Base-by-base conservation (phyloP, 53 echinoderm and acorn worm species). In the Holothuria scabra region DNA sequence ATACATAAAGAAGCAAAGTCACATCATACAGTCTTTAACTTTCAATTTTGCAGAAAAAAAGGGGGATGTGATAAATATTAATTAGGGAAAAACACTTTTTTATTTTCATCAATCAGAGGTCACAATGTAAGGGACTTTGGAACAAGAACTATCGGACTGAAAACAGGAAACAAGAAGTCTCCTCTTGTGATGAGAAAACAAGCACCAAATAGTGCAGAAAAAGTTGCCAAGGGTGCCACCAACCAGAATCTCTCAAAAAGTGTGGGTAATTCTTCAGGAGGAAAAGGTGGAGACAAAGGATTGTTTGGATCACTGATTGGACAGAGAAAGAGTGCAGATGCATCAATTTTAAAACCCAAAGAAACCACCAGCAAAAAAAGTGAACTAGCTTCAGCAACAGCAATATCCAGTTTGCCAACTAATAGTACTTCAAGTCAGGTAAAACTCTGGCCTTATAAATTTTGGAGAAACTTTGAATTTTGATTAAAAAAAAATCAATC, bases 111-210 rank as follows among this genome's bases (percentile, higher is more conserved):
- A 12, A 21, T 28, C 58, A 28, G 44, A 20, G 82, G 89, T 67
- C 31, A 14, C 60, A 46, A 57, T 29, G 84, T 71, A 10, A 58
- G 66, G 46, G 76, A 76, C 46, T 76, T 76, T 70, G 71, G 49
- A 29, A 84, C 69, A 10, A 68, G 56, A 55, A 25, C 71, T 8
- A 24, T 46, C 18, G 41, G 49, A 32, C 30, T 56, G 22, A 84
- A 67, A 56, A 30, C 30, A 9, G 84, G 55, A 30, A 84, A 23
- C 18, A 69, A 49, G 19, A 68, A 67, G 56, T 69, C 84, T 49
- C 70, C 84, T 8, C 31, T 55, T 10, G 5, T 49, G 28, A 28
- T 20, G 22, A 20, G 76, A 28, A 76, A 52, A 46, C 76, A 76
- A 52, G 30, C 52, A 49, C 5, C 76, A 26, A 48, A 52, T 48